Conservation (phyloP, 2,113 vertebrate species). For the Malaclemys terrapin region DNA sequence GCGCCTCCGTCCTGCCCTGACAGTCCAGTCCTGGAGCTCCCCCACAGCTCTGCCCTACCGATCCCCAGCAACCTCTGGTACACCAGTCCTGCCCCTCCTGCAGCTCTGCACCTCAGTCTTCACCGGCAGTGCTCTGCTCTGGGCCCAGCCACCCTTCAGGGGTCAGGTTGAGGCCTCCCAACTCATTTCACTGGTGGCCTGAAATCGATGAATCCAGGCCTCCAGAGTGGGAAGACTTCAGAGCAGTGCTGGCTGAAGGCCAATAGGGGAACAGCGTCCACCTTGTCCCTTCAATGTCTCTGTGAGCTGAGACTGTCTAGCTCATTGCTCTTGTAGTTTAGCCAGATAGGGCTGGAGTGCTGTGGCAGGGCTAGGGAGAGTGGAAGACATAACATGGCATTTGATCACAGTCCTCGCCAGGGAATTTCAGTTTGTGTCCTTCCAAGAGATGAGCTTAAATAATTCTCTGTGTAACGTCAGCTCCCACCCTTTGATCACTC, state of each 20-base stretch:
- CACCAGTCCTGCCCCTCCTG: background rate
- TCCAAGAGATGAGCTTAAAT: conserved; percentile 45
- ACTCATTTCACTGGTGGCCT: background rate
- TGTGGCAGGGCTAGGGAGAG: background rate
- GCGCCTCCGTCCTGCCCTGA: background rate
- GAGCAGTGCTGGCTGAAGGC: background rate
- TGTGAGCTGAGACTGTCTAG: background rate
- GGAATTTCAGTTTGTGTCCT: conserved; percentile 54
- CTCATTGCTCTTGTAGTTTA: fast-evolving
- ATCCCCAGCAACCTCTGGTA: background rate
- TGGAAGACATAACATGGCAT: background rate
- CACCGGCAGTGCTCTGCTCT: background rate
- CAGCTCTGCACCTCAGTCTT: background rate
- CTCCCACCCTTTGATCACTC: conserved; percentile 63
- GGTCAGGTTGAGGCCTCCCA: background rate
- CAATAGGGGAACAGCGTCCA: fast-evolving
- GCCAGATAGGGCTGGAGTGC: background rate
- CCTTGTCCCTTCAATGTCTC: fast-evolving
- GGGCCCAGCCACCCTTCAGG: background rate
- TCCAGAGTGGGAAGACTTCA: background rate
- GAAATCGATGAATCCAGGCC: background rate
- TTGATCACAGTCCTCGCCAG: conserved; percentile 54
- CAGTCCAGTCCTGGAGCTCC: too few species aligned
- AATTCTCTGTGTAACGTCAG: conserved; percentile 67
- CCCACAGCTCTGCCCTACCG: background rate